Conservation (phyloP, 1,140 invertebrate genomes). For the Oedothorax gibbosus region DNA sequence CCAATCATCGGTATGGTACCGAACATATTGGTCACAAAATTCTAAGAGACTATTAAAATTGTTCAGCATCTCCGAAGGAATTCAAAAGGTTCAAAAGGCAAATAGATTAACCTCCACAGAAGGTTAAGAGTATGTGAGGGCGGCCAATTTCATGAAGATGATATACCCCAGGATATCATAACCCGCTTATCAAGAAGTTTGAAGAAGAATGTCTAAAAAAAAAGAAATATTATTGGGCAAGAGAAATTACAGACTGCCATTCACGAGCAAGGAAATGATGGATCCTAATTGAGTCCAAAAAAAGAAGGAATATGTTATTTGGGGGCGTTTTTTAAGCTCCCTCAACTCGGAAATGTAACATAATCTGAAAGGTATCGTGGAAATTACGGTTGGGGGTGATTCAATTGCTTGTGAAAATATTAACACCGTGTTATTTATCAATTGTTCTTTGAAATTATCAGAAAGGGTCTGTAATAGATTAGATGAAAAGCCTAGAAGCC, state of each 20-base stretch:
- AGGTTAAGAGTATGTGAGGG: slow-evolving; percentile 26
- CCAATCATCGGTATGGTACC: too few species aligned
- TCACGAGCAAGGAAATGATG: slow-evolving; percentile 6
- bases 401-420: too few species aligned
- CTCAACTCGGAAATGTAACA: neutral
- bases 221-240: neutral
- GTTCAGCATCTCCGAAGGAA: neutral
- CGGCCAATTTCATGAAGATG: slow-evolving; percentile 2
- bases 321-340: slow-evolving; percentile 14
- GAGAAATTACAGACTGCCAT: slow-evolving; percentile 4
- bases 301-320: slow-evolving; percentile 18
- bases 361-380: neutral
- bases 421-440: too few species aligned
- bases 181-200: slow-evolving; percentile 8
- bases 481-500: too few species aligned
- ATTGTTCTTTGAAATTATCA: too few species aligned
- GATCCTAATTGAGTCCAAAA: slow-evolving; percentile 10
- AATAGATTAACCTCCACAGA: slow-evolving; percentile 21
- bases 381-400: too few species aligned
- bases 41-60: neutral
- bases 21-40: neutral
- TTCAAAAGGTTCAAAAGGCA: slow-evolving; percentile 33
- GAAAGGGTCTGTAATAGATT: too few species aligned
- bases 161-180: slow-evolving; percentile 1
- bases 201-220: neutral